These are phyloP conservation scores for Alloscopus bannaensis DNA, from an alignment of 2,888 invertebrate species.

Conservation along the genomic window DNA sequence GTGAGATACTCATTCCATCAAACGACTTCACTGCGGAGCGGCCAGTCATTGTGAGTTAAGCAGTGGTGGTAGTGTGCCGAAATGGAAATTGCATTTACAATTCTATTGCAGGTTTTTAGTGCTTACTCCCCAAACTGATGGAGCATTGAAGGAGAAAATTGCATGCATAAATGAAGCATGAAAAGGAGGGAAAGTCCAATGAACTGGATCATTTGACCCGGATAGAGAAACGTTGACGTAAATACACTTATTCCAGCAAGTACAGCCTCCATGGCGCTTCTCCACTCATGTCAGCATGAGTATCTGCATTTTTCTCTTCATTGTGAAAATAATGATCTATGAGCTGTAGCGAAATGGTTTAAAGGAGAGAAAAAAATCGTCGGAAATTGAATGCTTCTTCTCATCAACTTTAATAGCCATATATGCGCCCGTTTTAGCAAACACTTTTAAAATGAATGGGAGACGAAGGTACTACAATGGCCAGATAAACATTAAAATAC, in stretches of 20 bases:
- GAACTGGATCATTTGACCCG: neutral
- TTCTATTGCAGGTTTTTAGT: too few relatives aligned
- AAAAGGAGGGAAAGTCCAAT: conserved; percentile 4
- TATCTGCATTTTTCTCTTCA: neutral
- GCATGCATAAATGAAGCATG: neutral
- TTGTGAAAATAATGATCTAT: neutral
- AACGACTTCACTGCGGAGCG: neutral
- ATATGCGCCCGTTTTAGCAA: too few relatives aligned
- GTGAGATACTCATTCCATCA: neutral
- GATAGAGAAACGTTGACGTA: neutral
- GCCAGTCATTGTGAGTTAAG: too few relatives aligned
- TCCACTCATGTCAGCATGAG: neutral
- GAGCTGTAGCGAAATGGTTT: neutral
- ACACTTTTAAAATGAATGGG: too few relatives aligned
- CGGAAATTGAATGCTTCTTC: neutral
- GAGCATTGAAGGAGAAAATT: conserved; percentile 2
- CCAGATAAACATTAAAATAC: too few relatives aligned
- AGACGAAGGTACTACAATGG: too few relatives aligned
- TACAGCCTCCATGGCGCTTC: too few relatives aligned
- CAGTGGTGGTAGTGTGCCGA: neutral
- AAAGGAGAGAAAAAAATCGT: neutral
- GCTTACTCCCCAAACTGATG: neutral
- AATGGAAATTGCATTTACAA: neutral
- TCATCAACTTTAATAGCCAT: too few relatives aligned
- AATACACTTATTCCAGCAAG: too few relatives aligned